These are phyloP conservation scores for Microcebus lehilahytsara DNA, from an alignment of 2,113 vertebrate species.

Conservation along the genomic window DNA sequence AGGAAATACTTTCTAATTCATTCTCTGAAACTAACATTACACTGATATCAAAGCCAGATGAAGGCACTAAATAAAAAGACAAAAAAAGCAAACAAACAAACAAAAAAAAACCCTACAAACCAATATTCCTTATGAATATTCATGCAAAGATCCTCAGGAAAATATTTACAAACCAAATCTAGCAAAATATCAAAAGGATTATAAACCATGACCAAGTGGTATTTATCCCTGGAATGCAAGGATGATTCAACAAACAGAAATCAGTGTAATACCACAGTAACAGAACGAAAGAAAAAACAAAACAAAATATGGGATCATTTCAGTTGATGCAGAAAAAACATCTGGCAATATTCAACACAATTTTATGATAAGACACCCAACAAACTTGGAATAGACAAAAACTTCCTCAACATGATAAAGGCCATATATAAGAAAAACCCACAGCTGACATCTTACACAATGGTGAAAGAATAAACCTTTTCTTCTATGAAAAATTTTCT, in stretches of 20 bases:
- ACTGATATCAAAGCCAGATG: background rate
- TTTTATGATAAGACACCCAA: background rate
- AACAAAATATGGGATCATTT: background rate
- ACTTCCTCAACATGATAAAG: background rate
- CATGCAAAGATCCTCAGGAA: background rate
- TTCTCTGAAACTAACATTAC: background rate
- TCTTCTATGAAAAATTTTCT: background rate
- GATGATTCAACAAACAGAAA: background rate
- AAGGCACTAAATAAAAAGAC: background rate
- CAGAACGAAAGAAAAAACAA: background rate
- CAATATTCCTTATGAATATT: background rate
- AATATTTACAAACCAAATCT: background rate
- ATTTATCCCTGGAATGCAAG: background rate
- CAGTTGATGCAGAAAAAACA: background rate
- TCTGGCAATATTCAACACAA: background rate
- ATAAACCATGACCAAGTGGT: background rate
- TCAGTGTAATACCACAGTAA: background rate
- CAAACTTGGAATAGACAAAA: background rate
- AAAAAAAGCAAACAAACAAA: background rate
- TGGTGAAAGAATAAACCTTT: background rate
- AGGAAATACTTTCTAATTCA: background rate
- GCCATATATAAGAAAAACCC: background rate
- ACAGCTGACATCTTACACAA: background rate
- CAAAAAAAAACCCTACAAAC: background rate
- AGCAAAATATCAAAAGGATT: background rate